phyloP scores from a whole-genome alignment of 2,797 vertebrate genomes.

The Jordanella pulchra region DNA sequence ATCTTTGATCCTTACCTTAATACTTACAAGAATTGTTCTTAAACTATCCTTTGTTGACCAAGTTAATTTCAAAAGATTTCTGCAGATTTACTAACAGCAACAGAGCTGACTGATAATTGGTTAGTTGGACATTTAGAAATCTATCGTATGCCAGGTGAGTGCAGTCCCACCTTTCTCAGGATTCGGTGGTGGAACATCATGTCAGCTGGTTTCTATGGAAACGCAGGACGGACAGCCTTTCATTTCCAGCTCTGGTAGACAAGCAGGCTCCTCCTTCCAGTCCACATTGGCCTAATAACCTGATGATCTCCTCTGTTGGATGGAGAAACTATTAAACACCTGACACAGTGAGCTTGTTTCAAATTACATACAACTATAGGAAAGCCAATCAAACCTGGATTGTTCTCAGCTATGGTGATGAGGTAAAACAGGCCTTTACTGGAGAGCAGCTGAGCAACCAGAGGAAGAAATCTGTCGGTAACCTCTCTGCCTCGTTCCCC shows the following conservation, averaged over 20 bases:
- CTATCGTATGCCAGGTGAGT: background rate
- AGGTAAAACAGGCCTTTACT: conserved; percentile 89
- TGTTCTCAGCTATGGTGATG: conserved; percentile 88
- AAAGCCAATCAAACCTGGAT: conserved; percentile 81
- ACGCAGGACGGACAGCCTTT: conserved; percentile 84
- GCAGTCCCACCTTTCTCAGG: background rate
- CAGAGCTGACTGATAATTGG: too few species aligned
- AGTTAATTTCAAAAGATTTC: too few species aligned
- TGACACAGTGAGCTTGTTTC: background rate
- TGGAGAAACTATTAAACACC: accelerated
- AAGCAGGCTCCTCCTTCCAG: conserved; percentile 78
- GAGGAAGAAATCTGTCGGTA: conserved; percentile 89
- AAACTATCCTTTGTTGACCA: too few species aligned
- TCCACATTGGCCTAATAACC: conserved; percentile 74
- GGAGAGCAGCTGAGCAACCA: conserved; percentile 85
- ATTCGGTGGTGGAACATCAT: background rate
- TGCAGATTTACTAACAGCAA: too few species aligned
- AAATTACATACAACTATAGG: accelerated
- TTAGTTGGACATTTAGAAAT: too few species aligned
- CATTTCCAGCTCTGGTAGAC: conserved; percentile 84
- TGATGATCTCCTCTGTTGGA: conserved; percentile 86
- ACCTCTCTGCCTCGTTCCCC: conserved; percentile 89
- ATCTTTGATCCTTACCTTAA: too few species aligned
- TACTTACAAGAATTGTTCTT: too few species aligned
- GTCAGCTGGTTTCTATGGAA: conserved; percentile 72